phyloP scores from a whole-genome alignment of 2,888 invertebrate genomes.

The Coelinius sp. region DNA sequence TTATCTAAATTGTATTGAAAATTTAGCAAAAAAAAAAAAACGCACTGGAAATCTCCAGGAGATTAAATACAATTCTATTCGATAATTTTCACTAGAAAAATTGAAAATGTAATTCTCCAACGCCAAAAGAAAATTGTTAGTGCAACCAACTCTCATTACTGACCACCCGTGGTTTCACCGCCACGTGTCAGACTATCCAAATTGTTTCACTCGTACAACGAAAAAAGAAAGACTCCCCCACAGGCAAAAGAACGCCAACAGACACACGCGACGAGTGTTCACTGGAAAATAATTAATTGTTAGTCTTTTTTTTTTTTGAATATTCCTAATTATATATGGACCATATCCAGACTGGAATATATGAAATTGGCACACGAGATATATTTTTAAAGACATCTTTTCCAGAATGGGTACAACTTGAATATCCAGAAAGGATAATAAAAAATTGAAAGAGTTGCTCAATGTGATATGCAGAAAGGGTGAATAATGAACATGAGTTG shows the following conservation, averaged over 20 bases:
- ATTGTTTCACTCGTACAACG: conserved; percentile 37
- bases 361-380: too few relatives aligned
- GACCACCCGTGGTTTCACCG: conserved; percentile 31
- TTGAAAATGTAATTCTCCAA: neutral
- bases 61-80: neutral
- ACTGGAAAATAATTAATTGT: conserved; percentile 22
- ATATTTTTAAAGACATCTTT: too few relatives aligned
- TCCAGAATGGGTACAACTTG: neutral
- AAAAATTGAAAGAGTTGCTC: conserved; percentile 33
- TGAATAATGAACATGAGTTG: conserved; percentile 40
- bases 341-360: too few relatives aligned
- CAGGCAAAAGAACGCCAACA: conserved; percentile 24
- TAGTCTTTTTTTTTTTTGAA: conserved; percentile 5
- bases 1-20: neutral
- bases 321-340: neutral
- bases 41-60: neutral
- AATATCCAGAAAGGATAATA: neutral
- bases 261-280: neutral
- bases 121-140: neutral
- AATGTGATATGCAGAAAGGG: conserved; percentile 39
- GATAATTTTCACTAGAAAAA: neutral
- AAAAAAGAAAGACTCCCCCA: conserved; percentile 16
- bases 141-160: conserved; percentile 15
- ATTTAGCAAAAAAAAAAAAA: neutral
- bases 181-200: conserved; percentile 32